A percentile compares a stretch with the other conserved stretches of the same genome.
Conservation (phyloP, 2,113 vertebrate species). For the Gavialis gangeticus region DNA sequence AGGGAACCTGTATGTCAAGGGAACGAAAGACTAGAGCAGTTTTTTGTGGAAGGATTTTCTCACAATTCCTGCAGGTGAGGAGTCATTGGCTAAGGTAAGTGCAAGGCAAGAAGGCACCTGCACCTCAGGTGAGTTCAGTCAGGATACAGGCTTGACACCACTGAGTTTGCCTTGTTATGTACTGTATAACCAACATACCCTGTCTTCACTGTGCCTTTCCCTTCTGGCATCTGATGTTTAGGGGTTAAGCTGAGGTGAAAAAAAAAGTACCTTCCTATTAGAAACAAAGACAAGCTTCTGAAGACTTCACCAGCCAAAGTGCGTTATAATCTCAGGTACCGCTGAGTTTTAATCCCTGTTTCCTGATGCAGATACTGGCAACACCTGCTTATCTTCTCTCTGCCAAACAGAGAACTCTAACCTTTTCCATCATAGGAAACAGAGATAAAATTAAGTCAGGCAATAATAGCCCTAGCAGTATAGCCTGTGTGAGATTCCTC, state of each 20-base stretch:
- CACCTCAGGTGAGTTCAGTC: too few relatives aligned
- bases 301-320: too few relatives aligned
- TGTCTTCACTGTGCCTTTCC: too few relatives aligned
- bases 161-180: too few relatives aligned
- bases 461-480: background rate
- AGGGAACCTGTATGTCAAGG: background rate
- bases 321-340: background rate
- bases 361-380: background rate
- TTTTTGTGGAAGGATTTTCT: background rate
- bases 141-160: too few relatives aligned
- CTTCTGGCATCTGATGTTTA: too few relatives aligned
- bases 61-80: background rate
- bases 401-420: background rate
- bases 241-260: too few relatives aligned
- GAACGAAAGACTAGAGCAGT: background rate
- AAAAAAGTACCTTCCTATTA: too few relatives aligned
- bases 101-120: too few relatives aligned
- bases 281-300: too few relatives aligned
- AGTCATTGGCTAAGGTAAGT: background rate
- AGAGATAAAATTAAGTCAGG: background rate
- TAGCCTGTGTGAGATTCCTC: background rate
- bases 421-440: background rate
- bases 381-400: background rate
- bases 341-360: background rate
- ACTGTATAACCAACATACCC: too few relatives aligned